Percentiles rank a stretch among this genome's conserved stretches.
These are phyloP conservation scores for Strongylocentrotus purpuratus DNA, from an alignment of 35 echinoderm and acorn worm species.

Conservation along the genomic window DNA sequence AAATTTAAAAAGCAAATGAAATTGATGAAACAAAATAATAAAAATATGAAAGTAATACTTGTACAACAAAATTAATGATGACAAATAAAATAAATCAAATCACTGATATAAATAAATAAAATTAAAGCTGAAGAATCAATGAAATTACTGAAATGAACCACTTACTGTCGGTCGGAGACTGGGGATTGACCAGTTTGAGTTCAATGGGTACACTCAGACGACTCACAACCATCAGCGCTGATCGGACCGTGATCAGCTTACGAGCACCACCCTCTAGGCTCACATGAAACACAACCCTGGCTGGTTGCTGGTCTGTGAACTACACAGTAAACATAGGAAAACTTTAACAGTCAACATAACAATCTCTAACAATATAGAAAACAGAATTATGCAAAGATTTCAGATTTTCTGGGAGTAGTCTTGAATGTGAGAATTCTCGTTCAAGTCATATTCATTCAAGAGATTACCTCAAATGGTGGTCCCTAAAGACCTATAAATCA, in stretches of 20 bases:
- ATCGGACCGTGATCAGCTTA: constrained; percentile 89
- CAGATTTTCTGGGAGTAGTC: no score
- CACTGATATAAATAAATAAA: no score
- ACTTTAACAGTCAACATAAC: background rate
- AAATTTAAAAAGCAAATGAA: no score
- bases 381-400: background rate
- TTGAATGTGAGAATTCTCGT: no score
- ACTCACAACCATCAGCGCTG: constrained; percentile 83
- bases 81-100: no score
- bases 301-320: constrained; percentile 73
- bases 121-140: no score
- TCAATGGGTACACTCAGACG: constrained; percentile 85
- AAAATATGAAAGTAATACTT: no score
- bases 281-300: constrained; percentile 87
- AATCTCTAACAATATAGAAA: background rate
- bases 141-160: background rate
- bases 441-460: no score
- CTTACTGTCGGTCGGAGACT: constrained; percentile 55
- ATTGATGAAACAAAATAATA: no score
- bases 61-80: no score
- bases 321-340: background rate
- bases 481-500: no score
- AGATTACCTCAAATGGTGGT: no score
- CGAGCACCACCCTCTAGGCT: constrained; percentile 91
- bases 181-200: constrained; percentile 72